Base-by-base conservation (phyloP, 1,140 invertebrate species). In the Drosophila willistoni region DNA sequence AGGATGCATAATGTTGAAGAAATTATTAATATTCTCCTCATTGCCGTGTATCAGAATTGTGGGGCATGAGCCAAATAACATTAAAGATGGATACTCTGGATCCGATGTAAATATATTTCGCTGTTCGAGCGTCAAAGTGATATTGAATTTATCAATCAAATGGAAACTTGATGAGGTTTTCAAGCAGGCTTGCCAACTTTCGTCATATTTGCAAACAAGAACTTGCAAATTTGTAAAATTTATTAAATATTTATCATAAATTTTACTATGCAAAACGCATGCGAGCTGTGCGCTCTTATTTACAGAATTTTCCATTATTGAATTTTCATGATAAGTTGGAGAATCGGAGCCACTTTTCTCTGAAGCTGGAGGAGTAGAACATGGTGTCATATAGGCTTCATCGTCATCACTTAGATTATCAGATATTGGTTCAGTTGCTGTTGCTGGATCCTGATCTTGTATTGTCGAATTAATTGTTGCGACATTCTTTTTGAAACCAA, bases 141-240 rank as follows among this genome's bases (percentile, higher is more conserved):
- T 98, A 81, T 96, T 98, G 89, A 99, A 98, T 79, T 96, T 94
- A 90, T 99, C 97, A 17, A 99, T 92, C 10, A 99, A 94, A 84
- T 99, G 98, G 70, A 98, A 93, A 22, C 94, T 95, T 0, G 97
- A 97, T 9, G 95, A 96, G 10, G 96, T 96, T 91, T 96, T 95
- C 2, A 95, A 94, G 85, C 97, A 95, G 0, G 97, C 96, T 85
- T 97, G 96, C 78, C 96, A 96, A 96, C 98, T 97, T 79, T 98
- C 97, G 77, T 96, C 95, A 3, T 96, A 96, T 87, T 95, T 95
- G 1, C 97, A 97, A 34, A 98, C 96, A 59, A 99, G 92, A 29
- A 99, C 95, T 93, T 98, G 97, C 65, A 98, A 93, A 84, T 98
- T 97, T 17, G 95, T 96, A 34, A 98, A 93, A 85, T 98, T 96